Percentiles rank a stretch among this genome's conserved stretches.
phyloP scores from a whole-genome alignment of 2,113 vertebrate species.

The Gobio gobio region DNA sequence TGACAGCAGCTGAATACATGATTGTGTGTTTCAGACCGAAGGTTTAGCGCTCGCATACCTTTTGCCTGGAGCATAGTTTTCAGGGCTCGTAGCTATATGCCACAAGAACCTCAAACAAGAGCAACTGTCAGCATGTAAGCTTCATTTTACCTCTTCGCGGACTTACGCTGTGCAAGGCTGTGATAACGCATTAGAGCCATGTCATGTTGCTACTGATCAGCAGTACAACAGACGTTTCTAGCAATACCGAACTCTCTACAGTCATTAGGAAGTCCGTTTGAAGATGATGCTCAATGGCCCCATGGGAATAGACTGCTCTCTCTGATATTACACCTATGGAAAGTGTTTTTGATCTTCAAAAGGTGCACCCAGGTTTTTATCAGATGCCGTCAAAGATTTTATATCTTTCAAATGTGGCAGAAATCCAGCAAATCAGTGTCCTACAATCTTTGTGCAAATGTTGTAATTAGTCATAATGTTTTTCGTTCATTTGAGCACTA shows the following conservation, averaged over 20 bases:
- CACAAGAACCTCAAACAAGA: conserved; percentile 17
- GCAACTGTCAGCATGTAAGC: background rate
- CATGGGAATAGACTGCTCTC: conserved; percentile 44
- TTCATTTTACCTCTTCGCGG: background rate
- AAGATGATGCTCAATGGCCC: conserved; percentile 71
- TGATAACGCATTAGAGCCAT: conserved; percentile 25
- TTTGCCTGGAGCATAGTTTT: conserved; percentile 15
- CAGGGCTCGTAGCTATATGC: background rate
- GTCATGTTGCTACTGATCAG: conserved; percentile 44
- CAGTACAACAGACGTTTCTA: background rate
- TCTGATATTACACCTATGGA: conserved; percentile 37
- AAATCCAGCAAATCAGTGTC: background rate
- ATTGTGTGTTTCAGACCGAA: background rate
- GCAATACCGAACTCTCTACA: conserved; percentile 62
- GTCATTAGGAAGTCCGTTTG: conserved; percentile 77
- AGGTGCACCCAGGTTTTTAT: background rate
- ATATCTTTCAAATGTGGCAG: background rate
- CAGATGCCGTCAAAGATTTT: conserved; percentile 4
- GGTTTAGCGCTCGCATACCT: background rate
- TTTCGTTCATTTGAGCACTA: background rate
- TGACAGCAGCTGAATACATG: background rate
- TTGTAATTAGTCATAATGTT: conserved; percentile 32
- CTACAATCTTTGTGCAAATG: background rate
- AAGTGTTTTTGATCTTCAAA: conserved; percentile 42
- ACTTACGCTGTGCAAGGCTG: background rate